Evolutionary conservation across 2,797 vertebrate genomes (phyloP), one percentile per base, ranked within the genome.

Genomic region (Sebastes glaucus): DNA sequence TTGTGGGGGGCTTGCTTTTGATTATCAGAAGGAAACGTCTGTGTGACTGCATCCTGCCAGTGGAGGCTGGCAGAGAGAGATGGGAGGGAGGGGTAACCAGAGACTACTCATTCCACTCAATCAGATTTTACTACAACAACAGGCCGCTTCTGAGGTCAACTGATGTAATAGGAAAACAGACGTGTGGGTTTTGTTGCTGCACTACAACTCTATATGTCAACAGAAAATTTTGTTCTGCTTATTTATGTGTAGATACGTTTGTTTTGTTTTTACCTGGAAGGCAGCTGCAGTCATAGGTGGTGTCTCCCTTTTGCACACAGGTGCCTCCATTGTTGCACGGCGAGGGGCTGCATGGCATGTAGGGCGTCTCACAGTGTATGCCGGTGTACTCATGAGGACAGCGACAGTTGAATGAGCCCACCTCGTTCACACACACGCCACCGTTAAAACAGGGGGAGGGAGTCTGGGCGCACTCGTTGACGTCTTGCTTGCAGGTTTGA

Each of bases 251-350:
- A 30, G 20, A 63, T 49, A 4, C 13, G 16, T 60, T 5, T 33
- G 14, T 1, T 16, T 55, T 63, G n/a, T 78, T 71, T 20, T 80
- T 96, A 99, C 98, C 98, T 96, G 97, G 96, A 78, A 99, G 95
- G 79, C 98, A 99, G 74, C 97, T 96, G 68, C 98, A 99, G 52
- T 97, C 96, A 0, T 97, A 97, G 72, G 90, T 93, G 65, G 96
- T 96, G 77, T 99, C 98, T 5, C 97, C 97, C 0, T 97, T 98
- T 89, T 98, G 98, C 61, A 97, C 95, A 77, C 98, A 99, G n/a
- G 98, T 99, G 30, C 98, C 98, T 35, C 98, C 98, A 0, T 97
- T 99, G 78, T 97, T 97, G 94, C 98, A 99, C 6, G 98, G 98
- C 0, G 98, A 98, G 25, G 98, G 98, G 90, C 96, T 97, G 95